Conservation (phyloP, 2,113 vertebrate species). For the Cercopithecus mona region DNA sequence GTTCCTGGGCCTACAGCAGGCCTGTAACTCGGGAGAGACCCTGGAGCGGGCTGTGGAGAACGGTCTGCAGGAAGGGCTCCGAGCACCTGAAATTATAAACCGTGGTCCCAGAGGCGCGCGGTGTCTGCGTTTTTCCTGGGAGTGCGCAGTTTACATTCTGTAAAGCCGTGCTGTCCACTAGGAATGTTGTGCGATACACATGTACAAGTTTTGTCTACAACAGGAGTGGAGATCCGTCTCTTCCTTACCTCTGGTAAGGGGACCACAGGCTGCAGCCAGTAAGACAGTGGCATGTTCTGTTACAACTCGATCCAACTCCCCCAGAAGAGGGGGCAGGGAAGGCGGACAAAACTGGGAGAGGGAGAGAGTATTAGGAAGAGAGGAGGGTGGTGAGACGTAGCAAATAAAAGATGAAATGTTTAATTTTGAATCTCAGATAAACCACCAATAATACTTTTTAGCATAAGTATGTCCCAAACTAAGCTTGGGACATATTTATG, state of each 20-base stretch:
- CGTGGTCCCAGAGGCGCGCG: not conserved
- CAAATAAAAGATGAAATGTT: not conserved
- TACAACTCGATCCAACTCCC: not conserved
- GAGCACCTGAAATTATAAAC: rapidly evolving
- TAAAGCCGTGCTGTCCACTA: no score
- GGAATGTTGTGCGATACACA: not conserved
- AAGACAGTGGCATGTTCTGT: not conserved
- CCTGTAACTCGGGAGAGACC: no score
- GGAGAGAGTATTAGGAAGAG: not conserved
- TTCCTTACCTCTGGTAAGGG: not conserved
- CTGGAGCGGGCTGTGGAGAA: not conserved
- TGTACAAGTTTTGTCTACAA: not conserved
- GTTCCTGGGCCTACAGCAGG: no score
- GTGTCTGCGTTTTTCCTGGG: not conserved
- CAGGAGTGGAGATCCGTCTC: not conserved
- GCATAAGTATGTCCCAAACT: not conserved
- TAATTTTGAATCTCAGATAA: conserved; percentile 35
- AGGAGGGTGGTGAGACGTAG: not conserved
- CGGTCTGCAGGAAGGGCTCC: not conserved
- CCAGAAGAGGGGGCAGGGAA: not conserved
- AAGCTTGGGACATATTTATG: not conserved
- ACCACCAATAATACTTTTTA: not conserved
- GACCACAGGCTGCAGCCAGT: not conserved
- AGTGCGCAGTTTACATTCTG: not conserved
- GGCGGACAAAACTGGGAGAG: not conserved